Base-by-base conservation (phyloP, 2,888 invertebrate genomes). In the Andricus quercusramuli region DNA sequence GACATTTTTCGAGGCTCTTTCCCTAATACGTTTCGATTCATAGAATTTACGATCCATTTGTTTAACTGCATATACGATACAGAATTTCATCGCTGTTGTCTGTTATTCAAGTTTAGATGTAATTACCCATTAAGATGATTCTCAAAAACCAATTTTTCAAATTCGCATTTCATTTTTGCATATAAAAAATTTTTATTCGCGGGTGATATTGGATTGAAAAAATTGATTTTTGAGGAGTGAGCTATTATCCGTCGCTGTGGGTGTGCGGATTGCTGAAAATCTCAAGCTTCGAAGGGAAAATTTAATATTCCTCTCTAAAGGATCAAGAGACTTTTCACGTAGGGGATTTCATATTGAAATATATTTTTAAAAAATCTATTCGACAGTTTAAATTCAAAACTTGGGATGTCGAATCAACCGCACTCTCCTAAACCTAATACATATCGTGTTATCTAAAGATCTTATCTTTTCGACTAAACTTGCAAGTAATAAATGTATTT, bases 51-150 rank as follows among this genome's bases (percentile, higher is more conserved):
- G 83, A 77, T 79, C 82, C 85, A 85, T 88, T 89, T 89, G 89
- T 90, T 90, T 90, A 89, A 89, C 89, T 90, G 89, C 90, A 90
- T 90, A 88, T 90, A 89, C 83, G 85, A 87, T 86, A 85, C 84
- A 74, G n/a, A 37, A 29, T 85, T 85, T 83, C 84, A 80, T 86
- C 85, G 83, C 85, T 87, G 86, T 85, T 79, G 77, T 78, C 77
- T 67, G 70, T 37, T 64, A 15, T 77, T 78, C n/a, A 15, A 32
- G 66, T 79, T 65, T 56, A 56, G 47, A 74, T 78, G 41, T 74
- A 74, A 74, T 37, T 74, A 56, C 51, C 15, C 44, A 56, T 74
- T 74, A 74, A 56, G 74, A 32, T 20, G 6, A 37, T 37, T 56
- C 56, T 74, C 56, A n/a, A 74, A 74, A 56, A 74, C 51, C 51